Percentiles rank a stretch among this genome's conserved stretches.
Evolutionary conservation across 2,113 vertebrate species (phyloP).

Genomic region (Cebidichthys violaceus): DNA sequence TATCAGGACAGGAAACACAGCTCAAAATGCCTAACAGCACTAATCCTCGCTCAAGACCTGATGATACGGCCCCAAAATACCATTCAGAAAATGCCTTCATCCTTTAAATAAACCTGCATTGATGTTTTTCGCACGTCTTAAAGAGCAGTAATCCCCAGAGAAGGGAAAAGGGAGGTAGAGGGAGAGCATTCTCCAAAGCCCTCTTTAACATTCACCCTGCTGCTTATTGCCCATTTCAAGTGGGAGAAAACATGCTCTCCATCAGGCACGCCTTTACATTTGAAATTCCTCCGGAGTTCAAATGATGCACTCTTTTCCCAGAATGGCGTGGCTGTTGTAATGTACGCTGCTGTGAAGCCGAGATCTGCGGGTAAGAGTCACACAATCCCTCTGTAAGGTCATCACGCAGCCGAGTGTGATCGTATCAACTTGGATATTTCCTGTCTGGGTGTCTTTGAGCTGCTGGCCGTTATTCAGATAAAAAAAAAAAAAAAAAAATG

Average conservation of each 20-base stretch:
- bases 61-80: conserved; percentile 81
- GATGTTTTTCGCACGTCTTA: conserved; percentile 80
- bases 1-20: conserved; percentile 83
- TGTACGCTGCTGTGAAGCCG: conserved; percentile 33
- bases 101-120: conserved; percentile 83
- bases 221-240: conserved; percentile 77
- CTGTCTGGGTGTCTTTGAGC: conserved; percentile 47
- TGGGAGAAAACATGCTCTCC: conserved; percentile 72
- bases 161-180: conserved; percentile 64
- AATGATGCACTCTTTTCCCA: conserved; percentile 66
- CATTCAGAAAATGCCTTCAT: conserved; percentile 83
- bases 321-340: conserved; percentile 31
- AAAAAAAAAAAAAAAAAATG: conserved; percentile 19
- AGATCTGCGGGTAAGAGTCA: conserved; percentile 49
- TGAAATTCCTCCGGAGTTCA: conserved; percentile 68
- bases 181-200: conserved; percentile 76
- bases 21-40: conserved; percentile 81
- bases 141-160: conserved; percentile 80
- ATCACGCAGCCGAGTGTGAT: conserved; percentile 33
- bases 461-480: conserved; percentile 57
- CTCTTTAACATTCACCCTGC: conserved; percentile 81
- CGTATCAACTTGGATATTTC: conserved; percentile 46
- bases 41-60: conserved; percentile 83
- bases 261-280: conserved; percentile 69
- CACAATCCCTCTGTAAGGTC: conserved; percentile 56